Conservation (phyloP, 2,888 invertebrate genomes). For the Colostygia pectinataria region DNA sequence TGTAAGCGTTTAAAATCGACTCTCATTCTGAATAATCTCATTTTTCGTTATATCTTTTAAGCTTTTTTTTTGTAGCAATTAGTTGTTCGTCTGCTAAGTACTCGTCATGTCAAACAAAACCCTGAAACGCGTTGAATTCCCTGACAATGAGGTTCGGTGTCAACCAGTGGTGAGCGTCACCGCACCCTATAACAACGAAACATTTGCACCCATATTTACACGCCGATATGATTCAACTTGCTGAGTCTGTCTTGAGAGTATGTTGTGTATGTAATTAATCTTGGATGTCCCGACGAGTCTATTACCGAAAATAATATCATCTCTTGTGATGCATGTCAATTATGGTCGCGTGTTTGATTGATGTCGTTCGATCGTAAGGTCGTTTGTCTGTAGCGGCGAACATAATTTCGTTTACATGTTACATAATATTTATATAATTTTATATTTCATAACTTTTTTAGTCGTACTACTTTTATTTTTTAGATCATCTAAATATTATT, state of each 20-base stretch:
- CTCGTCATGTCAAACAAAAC: slow-evolving; percentile 38
- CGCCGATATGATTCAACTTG: slow-evolving; percentile 16
- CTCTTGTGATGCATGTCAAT: slow-evolving; percentile 57
- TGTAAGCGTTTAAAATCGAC: too few species aligned
- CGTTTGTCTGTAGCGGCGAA: slow-evolving; percentile 19
- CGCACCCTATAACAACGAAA: slow-evolving; percentile 25
- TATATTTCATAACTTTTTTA: background rate
- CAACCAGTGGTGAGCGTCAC: slow-evolving; percentile 36
- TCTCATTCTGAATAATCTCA: too few species aligned
- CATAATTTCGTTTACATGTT: background rate
- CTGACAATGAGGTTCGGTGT: slow-evolving; percentile 65
- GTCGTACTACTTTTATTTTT: too few species aligned
- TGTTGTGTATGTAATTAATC: slow-evolving; percentile 57
- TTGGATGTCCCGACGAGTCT: slow-evolving; percentile 60
- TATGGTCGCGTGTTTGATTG: slow-evolving; percentile 59
- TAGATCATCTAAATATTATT: too few species aligned
- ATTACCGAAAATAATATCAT: slow-evolving; percentile 65
- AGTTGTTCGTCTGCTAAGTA: slow-evolving; percentile 15
- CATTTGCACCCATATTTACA: slow-evolving; percentile 15
- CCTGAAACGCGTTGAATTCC: slow-evolving; percentile 49
- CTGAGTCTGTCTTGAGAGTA: slow-evolving; percentile 14
- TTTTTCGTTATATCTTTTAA: background rate
- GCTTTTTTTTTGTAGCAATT: slow-evolving; percentile 9
- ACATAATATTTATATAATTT: background rate
- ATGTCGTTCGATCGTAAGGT: slow-evolving; percentile 46